Base-by-base conservation (phyloP, 2,888 invertebrate species). In the Arrhopalites spinosus region DNA sequence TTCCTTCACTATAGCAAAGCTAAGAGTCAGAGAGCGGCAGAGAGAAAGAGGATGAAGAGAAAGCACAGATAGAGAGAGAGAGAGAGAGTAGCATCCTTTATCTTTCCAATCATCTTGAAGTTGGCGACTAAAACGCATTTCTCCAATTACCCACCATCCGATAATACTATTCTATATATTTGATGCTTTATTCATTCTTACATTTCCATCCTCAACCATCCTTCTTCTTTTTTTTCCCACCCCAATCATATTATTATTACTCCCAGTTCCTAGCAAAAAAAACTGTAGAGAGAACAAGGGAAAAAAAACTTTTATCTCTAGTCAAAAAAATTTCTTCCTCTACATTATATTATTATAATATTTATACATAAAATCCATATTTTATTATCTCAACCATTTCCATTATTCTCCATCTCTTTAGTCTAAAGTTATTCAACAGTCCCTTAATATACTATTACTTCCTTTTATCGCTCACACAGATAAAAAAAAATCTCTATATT, bases 81-180 rank as follows among this genome's bases (percentile, higher is more conserved):
- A 69, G 45, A 23, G 43, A 61, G 61, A 61, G 43, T 5, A 23
- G 11, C 67, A 8, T 50, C 2, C 47, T 45, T 50, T 29, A 50
- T 27, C 27, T 23, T 53, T 50, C 50, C 53, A 66, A 66, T 66
- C 20, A 66, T 66, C 66, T 43, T 45, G 20, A 43, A 66, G 45
- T 66, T 66, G 66, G 66, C 45, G 20, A 66, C 66, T 66, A 66
- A 66, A 66, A 25, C 43, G 45, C 25, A 66, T 66, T 66, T 45
- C 25, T 43, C 43, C 66, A 66, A 66, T 43, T 20, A 66, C 45
- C 66, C 64, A 3, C 30, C 64, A n/a, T n/a, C 17, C 1, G n/a
- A 30, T 64, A 64, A 64, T 64, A 64, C 43, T 27, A 50, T n/a
- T n/a, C n/a, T n/a, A n/a, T n/a, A n/a, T n/a, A n/a, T n/a, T n/a